phyloP scores from a whole-genome alignment of 2,113 vertebrate genomes.

The Cinclus cinclus region DNA sequence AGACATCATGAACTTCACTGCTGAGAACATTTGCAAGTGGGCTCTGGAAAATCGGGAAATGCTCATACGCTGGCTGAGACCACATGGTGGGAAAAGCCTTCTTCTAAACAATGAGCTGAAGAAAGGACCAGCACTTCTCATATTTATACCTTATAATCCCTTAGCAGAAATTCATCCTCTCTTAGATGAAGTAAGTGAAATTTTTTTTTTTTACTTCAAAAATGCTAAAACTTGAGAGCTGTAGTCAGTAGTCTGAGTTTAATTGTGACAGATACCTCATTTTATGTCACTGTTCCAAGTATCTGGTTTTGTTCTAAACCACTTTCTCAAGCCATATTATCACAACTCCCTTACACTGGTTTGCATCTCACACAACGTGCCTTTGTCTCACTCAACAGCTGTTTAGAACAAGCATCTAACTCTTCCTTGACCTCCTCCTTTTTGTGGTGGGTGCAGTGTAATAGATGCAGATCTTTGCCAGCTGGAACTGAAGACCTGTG shows the following conservation, averaged over 20 bases:
- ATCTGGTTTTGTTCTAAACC: neutral
- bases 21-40: slow-evolving; percentile 89
- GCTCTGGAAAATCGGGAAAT: slow-evolving; percentile 86
- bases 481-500: neutral
- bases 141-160: slow-evolving; percentile 90
- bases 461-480: neutral
- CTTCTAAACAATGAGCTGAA: slow-evolving; percentile 88
- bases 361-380: neutral
- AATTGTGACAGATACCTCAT: neutral
- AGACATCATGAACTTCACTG: slow-evolving; percentile 84
- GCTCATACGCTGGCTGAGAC: slow-evolving; percentile 88
- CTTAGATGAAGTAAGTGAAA: slow-evolving; percentile 84
- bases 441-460: neutral
- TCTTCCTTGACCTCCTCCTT: neutral
- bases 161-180: slow-evolving; percentile 76
- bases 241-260: neutral
- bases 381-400: neutral
- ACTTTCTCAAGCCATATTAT: neutral
- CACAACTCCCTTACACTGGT: neutral
- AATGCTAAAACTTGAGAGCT: neutral
- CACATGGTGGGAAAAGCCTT: slow-evolving; percentile 90
- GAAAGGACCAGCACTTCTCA: slow-evolving; percentile 91
- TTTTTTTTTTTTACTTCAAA: neutral
- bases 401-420: neutral
- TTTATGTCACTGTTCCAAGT: neutral